These are phyloP conservation scores for Vandiemenella viatica DNA, from an alignment of 2,888 invertebrate genomes.

Conservation along the genomic window DNA sequence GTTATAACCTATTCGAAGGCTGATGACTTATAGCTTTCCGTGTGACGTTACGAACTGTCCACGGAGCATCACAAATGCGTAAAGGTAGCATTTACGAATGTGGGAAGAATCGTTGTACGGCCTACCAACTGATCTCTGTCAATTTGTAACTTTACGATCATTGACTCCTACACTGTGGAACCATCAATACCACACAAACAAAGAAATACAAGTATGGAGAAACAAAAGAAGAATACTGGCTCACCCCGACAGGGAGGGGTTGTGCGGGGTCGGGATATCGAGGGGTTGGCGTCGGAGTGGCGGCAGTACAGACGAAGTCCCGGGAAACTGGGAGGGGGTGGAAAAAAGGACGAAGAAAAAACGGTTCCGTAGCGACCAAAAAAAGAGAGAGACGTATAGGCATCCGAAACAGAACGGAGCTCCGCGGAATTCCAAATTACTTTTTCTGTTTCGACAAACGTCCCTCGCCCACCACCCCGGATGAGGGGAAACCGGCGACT, in stretches of 20 bases:
- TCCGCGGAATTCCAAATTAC: slow-evolving; percentile 16
- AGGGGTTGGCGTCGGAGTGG: not conserved
- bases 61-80: too few relatives aligned
- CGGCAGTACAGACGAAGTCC: not conserved
- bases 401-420: slow-evolving; percentile 14
- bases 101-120: too few relatives aligned
- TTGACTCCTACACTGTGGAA: too few relatives aligned
- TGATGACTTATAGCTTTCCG: too few relatives aligned
- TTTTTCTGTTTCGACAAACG: slow-evolving; percentile 15
- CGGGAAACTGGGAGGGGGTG: not conserved
- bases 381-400: slow-evolving; percentile 12
- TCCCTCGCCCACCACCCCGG: not conserved
- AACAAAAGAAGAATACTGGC: slow-evolving; percentile 7
- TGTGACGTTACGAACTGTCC: too few relatives aligned
- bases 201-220: too few relatives aligned
- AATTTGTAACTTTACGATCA: too few relatives aligned
- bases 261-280: not conserved
- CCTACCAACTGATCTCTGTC: too few relatives aligned
- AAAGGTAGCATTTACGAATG: too few relatives aligned
- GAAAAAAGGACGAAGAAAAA: not conserved
- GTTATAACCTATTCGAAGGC: too few relatives aligned
- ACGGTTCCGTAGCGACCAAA: too few relatives aligned
- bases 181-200: too few relatives aligned
- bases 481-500: not conserved
- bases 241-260: not conserved